Evolutionary conservation across 2,797 vertebrate genomes (phyloP), one percentile per base, ranked within the genome.

Genomic region (Muscicapa striata): DNA sequence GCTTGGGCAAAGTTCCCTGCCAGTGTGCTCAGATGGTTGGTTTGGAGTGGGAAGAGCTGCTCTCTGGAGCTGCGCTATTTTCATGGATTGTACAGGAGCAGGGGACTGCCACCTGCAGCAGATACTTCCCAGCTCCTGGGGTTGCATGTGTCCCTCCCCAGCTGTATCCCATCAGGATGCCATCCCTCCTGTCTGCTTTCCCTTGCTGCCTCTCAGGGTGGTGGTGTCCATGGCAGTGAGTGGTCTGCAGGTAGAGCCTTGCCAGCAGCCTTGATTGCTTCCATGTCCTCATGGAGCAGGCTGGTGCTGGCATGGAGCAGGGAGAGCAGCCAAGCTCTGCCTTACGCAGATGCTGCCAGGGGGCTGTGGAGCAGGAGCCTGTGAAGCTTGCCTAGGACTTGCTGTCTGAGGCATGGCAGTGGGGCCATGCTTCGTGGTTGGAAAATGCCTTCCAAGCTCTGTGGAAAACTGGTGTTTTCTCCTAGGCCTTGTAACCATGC

Each of bases 401-500:
- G 3, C 20, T 68, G 26, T 36, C 23, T 43, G 68, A 86, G 46
- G 43, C 19, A 26, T 13, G 61, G 84, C 67, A 82, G 52, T 3
- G 2, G 29, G 52, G 15, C 80, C 30, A 1, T 1, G 3, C 41
- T 29, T 51, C 41, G 10, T 51, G 48, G 43, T 4, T 73, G 59
- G 79, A 67, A 95, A 73, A 67, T 11, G 32, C 55, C 63, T 84
- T 86, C 59, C 29, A 59, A 8, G 16, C 61, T 70, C 57, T 68
- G 38, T 43, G 84, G 90, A 82, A 92, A 86, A 40, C 29, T 34
- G 51, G 58, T 74, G 11, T 86, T 91, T 87, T 85, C 79, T 82
- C 66, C 1, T 9, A 58, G 51, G 75, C 34, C 69, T 75, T 67
- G 78, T 91, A 88, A 78, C 62, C 66, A 19, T 0, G 0, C 57